Evolutionary conservation across 1,140 invertebrate genomes (phyloP).

Genomic region (Kradibia gibbosae): DNA sequence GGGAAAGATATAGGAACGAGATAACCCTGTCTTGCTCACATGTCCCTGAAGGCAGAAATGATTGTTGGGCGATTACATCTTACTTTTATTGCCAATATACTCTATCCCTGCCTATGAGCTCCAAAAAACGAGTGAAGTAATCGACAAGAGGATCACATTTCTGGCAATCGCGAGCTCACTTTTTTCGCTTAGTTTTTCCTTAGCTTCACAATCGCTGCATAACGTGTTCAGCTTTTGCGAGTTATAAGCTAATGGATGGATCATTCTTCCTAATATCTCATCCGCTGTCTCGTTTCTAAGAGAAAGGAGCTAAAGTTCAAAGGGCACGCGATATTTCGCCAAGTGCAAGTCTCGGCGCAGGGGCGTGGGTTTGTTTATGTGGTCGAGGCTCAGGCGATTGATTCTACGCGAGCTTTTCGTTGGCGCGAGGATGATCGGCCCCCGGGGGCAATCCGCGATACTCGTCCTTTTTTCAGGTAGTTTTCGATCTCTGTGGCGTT

Average conservation of each 20-base stretch:
- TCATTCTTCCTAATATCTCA: not conserved
- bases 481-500: not conserved
- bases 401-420: slow-evolving; percentile 12
- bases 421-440: not conserved
- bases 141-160: no score
- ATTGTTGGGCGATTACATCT: no score
- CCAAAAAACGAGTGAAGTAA: no score
- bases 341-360: not conserved
- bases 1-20: no score
- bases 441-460: not conserved
- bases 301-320: not conserved
- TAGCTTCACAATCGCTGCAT: not conserved
- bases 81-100: no score
- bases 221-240: not conserved
- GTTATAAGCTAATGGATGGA: slow-evolving; percentile 21
- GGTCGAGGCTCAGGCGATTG: not conserved
- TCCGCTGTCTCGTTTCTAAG: not conserved
- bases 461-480: not conserved
- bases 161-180: no score
- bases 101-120: no score
- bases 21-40: no score
- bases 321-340: not conserved
- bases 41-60: no score
- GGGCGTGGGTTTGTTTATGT: slow-evolving; percentile 38
- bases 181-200: not conserved